Conservation (phyloP, 2,888 invertebrate genomes). For the Mechanitis messenoides region DNA sequence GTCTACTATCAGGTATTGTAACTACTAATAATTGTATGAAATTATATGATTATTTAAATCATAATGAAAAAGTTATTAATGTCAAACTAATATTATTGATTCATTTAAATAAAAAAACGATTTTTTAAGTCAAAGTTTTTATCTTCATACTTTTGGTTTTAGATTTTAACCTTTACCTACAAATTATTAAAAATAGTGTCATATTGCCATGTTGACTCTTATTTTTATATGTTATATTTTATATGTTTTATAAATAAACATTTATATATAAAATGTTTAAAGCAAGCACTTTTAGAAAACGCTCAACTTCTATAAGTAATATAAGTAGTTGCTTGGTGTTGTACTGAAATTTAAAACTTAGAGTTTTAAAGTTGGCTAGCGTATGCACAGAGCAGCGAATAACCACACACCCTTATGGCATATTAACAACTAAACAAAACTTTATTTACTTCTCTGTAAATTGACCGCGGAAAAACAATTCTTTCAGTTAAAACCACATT, state of each 20-base stretch:
- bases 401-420: conserved; percentile 20
- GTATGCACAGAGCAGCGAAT: conserved; percentile 12
- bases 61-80: too few relatives aligned
- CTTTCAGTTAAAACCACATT: conserved; percentile 60
- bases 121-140: too few relatives aligned
- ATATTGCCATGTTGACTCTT: too few relatives aligned
- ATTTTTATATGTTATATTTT: neutral
- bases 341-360: conserved; percentile 4
- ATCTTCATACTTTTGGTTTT: too few relatives aligned
- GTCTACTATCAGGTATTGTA: too few relatives aligned
- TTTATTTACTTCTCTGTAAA: conserved; percentile 31
- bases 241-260: neutral
- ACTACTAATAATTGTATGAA: too few relatives aligned
- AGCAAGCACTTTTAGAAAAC: neutral
- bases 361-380: conserved; percentile 2
- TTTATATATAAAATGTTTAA: neutral
- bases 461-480: conserved; percentile 37
- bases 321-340: conserved; percentile 1
- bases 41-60: too few relatives aligned
- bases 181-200: too few relatives aligned
- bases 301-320: neutral
- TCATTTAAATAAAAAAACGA: too few relatives aligned
- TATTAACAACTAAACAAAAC: conserved; percentile 24
- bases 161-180: too few relatives aligned
- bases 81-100: too few relatives aligned